Conservation (phyloP, 2,888 invertebrate species). For the Cheilosia vernalis region DNA sequence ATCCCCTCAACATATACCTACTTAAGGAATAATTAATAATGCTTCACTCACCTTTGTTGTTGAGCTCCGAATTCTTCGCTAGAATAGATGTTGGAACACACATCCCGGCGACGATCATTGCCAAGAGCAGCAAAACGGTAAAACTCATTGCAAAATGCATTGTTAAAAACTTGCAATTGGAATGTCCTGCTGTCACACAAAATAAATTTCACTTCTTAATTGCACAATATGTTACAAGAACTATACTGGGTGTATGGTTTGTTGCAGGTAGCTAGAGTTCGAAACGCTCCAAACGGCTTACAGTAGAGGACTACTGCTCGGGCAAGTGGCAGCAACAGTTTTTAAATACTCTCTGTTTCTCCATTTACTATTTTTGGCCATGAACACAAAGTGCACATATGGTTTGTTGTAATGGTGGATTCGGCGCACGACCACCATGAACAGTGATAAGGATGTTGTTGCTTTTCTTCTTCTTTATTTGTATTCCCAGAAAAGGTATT, state of each 20-base stretch:
- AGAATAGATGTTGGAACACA: conserved; percentile 83
- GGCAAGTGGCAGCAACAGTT: conserved; percentile 72
- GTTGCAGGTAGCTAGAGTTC: conserved; percentile 8
- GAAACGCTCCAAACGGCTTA: conserved; percentile 55
- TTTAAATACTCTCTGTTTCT: conserved; percentile 63
- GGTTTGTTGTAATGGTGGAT: conserved; percentile 67
- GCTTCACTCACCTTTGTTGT: conserved; percentile 76
- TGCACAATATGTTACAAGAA: conserved; percentile 46
- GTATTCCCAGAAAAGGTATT: conserved; percentile 34
- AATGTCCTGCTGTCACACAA: conserved; percentile 8
- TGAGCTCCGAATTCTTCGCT: conserved; percentile 81
- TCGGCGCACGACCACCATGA: conserved; percentile 50
- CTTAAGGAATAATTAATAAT: conserved; percentile 17
- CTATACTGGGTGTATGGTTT: neutral
- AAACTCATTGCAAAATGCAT: conserved; percentile 61
- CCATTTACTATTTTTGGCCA: conserved; percentile 67
- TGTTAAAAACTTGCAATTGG: neutral
- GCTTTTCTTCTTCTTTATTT: conserved; percentile 12
- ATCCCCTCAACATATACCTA: conserved; percentile 1
- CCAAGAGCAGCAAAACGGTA: conserved; percentile 74
- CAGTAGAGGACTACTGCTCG: conserved; percentile 63
- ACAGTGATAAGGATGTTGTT: conserved; percentile 62
- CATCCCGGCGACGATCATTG: conserved; percentile 78
- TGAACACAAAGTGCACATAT: conserved; percentile 71
- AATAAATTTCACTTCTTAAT: conserved; percentile 47